phyloP scores from a whole-genome alignment of 1,140 invertebrate genomes.

The Drosophila bocqueti region DNA sequence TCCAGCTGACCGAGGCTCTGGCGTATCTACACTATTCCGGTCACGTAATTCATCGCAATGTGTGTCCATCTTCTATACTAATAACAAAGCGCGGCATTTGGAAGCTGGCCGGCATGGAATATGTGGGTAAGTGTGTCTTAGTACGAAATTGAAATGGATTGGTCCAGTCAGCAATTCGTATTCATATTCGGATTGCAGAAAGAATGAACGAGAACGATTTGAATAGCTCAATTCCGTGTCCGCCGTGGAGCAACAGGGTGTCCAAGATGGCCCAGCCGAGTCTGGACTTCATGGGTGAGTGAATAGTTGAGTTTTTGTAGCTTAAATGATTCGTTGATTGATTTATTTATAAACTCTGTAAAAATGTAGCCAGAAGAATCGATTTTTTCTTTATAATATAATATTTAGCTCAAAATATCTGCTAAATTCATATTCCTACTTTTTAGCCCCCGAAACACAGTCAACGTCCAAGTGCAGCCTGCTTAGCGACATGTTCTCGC shows the following conservation, averaged over 20 bases:
- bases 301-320: too few species aligned
- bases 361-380: background rate
- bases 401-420: background rate
- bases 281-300: conserved; percentile 94
- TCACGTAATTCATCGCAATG: conserved; percentile 95
- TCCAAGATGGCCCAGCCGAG: conserved; percentile 97
- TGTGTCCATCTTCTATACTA: conserved; percentile 96
- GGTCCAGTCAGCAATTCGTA: conserved; percentile 52
- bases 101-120: conserved; percentile 98
- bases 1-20: conserved; percentile 96
- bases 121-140: conserved; percentile 89
- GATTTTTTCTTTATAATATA: background rate
- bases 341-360: background rate
- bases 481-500: conserved; percentile 97
- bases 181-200: conserved; percentile 86
- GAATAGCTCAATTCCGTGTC: conserved; percentile 89
- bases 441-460: conserved; percentile 94
- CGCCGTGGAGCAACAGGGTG: conserved; percentile 94
- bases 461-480: conserved; percentile 92
- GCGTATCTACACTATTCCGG: conserved; percentile 95
- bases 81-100: conserved; percentile 97
- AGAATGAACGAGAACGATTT: conserved; percentile 89
- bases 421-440: too few species aligned
- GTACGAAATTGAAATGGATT: conserved; percentile 68
- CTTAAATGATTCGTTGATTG: too few species aligned